Percentiles rank a stretch among this genome's conserved stretches.
These are phyloP conservation scores for Polymixis flavicincta DNA, from an alignment of 2,888 invertebrate genomes.

Conservation along the genomic window DNA sequence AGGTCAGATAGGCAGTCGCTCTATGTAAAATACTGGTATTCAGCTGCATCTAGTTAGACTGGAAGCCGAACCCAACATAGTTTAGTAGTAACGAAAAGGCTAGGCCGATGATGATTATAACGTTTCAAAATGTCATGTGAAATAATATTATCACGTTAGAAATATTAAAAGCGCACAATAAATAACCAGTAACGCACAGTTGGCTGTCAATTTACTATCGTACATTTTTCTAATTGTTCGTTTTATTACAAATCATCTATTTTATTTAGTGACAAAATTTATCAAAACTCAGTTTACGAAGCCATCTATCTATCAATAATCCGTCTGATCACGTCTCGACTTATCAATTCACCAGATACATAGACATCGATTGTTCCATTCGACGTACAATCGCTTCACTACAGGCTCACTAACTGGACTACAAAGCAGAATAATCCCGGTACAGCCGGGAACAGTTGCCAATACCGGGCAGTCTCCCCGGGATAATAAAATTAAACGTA, in stretches of 20 bases:
- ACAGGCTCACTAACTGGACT: conserved; percentile 53
- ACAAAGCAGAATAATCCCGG: conserved; percentile 56
- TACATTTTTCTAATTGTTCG: not conserved
- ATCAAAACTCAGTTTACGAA: not conserved
- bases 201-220: not conserved
- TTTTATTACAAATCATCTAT: not conserved
- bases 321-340: conserved; percentile 8
- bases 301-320: conserved; percentile 1
- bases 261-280: not conserved
- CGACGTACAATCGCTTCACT: conserved; percentile 36
- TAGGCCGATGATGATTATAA: too few species aligned
- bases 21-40: too few species aligned
- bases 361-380: conserved; percentile 28
- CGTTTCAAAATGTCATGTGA: too few species aligned
- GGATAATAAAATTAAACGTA: conserved; percentile 67
- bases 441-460: conserved; percentile 49
- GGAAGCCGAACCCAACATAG: too few species aligned
- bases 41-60: too few species aligned
- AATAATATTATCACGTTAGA: not conserved
- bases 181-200: not conserved
- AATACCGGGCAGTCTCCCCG: conserved; percentile 57
- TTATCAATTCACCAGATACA: conserved; percentile 44
- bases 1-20: too few species aligned
- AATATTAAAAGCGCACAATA: not conserved
- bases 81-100: too few species aligned